Conservation (phyloP, 1,140 invertebrate genomes). For the Mya arenaria region DNA sequence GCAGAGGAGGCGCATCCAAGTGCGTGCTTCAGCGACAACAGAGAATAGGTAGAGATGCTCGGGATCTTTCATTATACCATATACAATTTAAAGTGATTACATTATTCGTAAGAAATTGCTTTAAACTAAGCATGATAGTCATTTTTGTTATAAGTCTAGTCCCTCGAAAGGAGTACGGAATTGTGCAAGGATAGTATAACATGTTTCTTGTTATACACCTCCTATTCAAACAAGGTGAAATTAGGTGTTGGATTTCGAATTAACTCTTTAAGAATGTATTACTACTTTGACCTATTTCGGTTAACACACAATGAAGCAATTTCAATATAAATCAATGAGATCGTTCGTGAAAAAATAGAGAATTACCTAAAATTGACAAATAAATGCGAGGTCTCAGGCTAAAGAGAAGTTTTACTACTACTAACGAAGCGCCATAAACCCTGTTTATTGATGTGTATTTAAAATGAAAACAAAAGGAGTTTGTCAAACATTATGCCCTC, state of each 20-base stretch:
- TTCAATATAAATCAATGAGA: neutral
- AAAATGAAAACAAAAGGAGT: neutral
- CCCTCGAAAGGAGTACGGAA: neutral
- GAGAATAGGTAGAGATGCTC: neutral
- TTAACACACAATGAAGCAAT: neutral
- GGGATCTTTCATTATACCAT: neutral
- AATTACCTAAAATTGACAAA: neutral
- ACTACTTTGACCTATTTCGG: neutral
- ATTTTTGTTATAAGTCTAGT: neutral
- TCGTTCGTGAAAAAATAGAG: neutral
- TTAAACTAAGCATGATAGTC: neutral
- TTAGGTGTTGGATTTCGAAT: neutral
- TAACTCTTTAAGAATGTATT: neutral
- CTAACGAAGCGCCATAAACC: neutral
- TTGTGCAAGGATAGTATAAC: neutral
- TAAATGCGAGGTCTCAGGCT: neutral
- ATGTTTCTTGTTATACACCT: neutral
- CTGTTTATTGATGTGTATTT: neutral
- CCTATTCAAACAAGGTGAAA: neutral
- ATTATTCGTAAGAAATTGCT: neutral
- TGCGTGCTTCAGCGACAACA: slow-evolving; percentile 19
- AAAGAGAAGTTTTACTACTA: neutral
- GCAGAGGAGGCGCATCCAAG: neutral
- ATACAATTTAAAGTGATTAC: neutral
- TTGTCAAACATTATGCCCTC: neutral